Conservation (phyloP, 2,888 invertebrate genomes). For the Hedychridium roseum region DNA sequence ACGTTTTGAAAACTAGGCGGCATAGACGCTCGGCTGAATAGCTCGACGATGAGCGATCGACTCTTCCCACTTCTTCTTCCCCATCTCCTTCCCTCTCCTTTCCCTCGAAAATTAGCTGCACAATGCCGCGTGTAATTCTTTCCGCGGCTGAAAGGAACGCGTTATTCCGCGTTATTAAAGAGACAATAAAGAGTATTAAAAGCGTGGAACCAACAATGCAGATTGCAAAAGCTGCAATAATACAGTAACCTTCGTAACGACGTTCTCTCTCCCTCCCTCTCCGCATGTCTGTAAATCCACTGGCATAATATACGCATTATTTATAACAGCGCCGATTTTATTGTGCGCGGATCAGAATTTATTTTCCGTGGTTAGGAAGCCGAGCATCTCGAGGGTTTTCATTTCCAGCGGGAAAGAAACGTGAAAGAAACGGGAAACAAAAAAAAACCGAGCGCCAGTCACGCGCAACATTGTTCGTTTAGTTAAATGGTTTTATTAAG, state of each 20-base stretch:
- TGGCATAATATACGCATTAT: constrained; percentile 37
- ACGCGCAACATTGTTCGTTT: no score
- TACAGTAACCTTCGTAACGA: constrained; percentile 45
- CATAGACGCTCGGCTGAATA: no score
- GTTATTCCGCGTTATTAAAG: constrained; percentile 46
- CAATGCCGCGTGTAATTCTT: constrained; percentile 45
- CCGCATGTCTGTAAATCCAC: constrained; percentile 37
- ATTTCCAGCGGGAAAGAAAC: neutral
- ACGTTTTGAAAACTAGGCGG: no score
- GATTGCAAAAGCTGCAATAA: constrained; percentile 48
- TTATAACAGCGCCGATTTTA: constrained; percentile 42
- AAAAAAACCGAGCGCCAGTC: no score
- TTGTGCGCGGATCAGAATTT: constrained; percentile 37
- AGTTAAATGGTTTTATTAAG: no score
- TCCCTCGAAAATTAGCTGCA: constrained; percentile 2
- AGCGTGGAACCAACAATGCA: constrained; percentile 44
- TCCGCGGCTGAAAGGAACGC: constrained; percentile 46
- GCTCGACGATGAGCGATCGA: no score
- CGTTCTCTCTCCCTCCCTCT: constrained; percentile 10
- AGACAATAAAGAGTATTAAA: constrained; percentile 48
- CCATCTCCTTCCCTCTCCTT: neutral
- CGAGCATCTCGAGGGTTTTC: no score
- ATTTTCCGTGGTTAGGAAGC: constrained; percentile 25
- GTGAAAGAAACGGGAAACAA: neutral
- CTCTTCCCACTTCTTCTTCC: neutral